phyloP scores from a whole-genome alignment of 2,113 vertebrate genomes.

The Thermophis baileyi region DNA sequence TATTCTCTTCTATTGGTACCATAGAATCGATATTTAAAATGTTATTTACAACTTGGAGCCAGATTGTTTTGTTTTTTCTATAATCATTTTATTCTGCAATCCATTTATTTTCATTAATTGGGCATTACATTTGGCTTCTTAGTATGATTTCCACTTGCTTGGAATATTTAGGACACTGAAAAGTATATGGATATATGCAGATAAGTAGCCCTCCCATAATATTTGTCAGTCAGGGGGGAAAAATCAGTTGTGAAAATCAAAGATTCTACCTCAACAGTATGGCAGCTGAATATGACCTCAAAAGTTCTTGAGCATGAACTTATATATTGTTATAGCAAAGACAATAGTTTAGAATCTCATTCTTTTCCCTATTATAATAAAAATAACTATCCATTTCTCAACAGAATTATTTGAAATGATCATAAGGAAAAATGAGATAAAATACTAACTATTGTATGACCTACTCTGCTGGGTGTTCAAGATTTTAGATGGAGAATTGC shows the following conservation, averaged over 20 bases:
- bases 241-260: conserved; percentile 1
- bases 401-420: not conserved
- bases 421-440: not conserved
- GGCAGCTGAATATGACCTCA: not conserved
- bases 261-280: not conserved
- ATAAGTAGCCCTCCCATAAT: not conserved
- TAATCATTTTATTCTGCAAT: not conserved
- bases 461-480: not conserved
- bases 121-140: not conserved
- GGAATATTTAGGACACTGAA: not conserved
- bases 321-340: not conserved
- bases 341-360: not conserved
- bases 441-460: not conserved
- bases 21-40: not conserved
- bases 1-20: not conserved
- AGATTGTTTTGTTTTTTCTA: not conserved
- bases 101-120: not conserved
- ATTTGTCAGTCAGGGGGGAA: not conserved
- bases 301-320: not conserved
- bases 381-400: not conserved
- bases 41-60: not conserved
- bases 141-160: not conserved
- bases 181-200: not conserved
- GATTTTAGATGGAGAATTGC: not conserved
- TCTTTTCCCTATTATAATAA: not conserved